These are phyloP conservation scores for Nipponacmea schrenckii DNA, from an alignment of 2,888 invertebrate genomes.

Conservation along the genomic window DNA sequence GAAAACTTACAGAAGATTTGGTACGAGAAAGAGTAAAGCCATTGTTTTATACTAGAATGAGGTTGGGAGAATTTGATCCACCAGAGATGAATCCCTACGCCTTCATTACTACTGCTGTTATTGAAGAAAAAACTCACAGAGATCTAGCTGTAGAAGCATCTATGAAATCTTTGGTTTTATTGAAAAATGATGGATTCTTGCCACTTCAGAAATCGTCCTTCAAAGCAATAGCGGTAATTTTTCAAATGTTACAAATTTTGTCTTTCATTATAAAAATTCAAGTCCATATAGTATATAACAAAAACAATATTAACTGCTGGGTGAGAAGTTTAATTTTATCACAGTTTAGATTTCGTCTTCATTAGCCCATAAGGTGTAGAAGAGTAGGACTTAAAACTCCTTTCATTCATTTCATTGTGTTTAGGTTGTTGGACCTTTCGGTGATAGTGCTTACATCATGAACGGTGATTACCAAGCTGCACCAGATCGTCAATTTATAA, in stretches of 20 bases:
- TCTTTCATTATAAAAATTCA: too few relatives aligned
- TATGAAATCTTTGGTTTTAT: conserved; percentile 39
- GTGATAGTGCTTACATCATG: conserved; percentile 49
- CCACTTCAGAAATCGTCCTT: neutral
- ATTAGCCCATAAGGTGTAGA: too few relatives aligned
- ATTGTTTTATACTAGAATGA: conserved; percentile 31
- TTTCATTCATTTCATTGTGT: conserved; percentile 19
- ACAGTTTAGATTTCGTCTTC: neutral
- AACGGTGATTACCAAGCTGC: conserved; percentile 59
- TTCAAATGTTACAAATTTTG: too few relatives aligned
- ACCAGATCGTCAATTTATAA: conserved; percentile 42
- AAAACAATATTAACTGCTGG: too few relatives aligned
- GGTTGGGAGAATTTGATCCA: conserved; percentile 35
- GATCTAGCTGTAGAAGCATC: conserved; percentile 39
- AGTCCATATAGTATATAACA: too few relatives aligned
- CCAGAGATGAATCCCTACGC: conserved; percentile 42
- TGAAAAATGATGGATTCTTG: conserved; percentile 35
- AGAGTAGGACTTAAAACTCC: too few relatives aligned
- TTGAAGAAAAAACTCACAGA: conserved; percentile 39
- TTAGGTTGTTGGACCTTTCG: conserved; percentile 64
- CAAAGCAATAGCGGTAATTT: neutral
- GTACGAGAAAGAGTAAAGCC: conserved; percentile 22
- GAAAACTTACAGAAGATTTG: conserved; percentile 13
- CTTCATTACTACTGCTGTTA: conserved; percentile 32
- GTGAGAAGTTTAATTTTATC: neutral